Evolutionary conservation across 1,140 invertebrate genomes (phyloP).

Genomic region (Maconellicoccus hirsutus): DNA sequence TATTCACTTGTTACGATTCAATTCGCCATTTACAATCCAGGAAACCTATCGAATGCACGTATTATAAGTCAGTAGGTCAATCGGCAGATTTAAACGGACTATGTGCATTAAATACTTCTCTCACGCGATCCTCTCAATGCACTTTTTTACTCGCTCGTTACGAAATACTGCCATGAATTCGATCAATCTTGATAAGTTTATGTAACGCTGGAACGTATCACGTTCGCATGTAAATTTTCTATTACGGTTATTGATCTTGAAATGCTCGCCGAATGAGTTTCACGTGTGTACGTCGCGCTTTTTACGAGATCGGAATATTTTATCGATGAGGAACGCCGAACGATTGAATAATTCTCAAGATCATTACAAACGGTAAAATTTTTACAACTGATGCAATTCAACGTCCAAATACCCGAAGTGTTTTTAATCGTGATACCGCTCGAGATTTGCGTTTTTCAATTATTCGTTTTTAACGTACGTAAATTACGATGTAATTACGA

Average conservation of each 20-base stretch:
- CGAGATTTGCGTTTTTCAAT: too few species aligned
- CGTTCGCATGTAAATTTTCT: not conserved
- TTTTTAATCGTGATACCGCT: too few species aligned
- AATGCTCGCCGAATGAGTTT: not conserved
- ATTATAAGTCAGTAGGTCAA: not conserved
- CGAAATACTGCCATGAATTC: not conserved
- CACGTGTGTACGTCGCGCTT: not conserved
- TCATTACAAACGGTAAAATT: too few species aligned
- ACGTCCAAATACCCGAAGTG: too few species aligned
- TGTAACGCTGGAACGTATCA: not conserved
- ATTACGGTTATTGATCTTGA: constrained; percentile 9
- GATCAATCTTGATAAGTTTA: not conserved
- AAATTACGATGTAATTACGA: too few species aligned
- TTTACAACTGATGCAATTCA: too few species aligned
- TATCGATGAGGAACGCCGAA: too few species aligned
- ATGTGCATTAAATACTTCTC: not conserved
- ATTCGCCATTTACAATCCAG: not conserved
- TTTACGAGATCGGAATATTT: not conserved
- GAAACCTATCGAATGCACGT: not conserved
- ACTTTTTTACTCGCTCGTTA: not conserved
- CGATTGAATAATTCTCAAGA: not conserved
- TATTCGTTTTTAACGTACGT: too few species aligned
- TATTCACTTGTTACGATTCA: not conserved
- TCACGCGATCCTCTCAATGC: not conserved
- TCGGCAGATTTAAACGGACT: not conserved